phyloP scores from a whole-genome alignment of 2,113 vertebrate genomes.

The Psammodynastes pulverulentus region DNA sequence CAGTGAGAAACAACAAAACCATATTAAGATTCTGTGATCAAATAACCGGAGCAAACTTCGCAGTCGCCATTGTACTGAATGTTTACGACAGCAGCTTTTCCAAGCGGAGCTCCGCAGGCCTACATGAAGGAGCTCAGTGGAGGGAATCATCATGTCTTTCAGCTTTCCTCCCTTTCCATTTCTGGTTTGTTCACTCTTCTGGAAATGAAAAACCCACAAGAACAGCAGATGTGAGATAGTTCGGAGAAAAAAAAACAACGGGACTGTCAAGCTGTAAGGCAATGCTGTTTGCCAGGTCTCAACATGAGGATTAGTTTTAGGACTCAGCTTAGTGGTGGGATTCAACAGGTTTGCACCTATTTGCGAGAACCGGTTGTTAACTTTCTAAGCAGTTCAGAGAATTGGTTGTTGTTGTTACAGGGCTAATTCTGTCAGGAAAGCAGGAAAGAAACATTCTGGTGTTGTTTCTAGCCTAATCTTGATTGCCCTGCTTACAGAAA shows the following conservation, averaged over 20 bases:
- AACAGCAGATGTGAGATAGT: background rate
- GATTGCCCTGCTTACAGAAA: no score
- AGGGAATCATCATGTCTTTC: background rate
- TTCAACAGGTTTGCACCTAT: no score
- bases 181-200: slow-evolving; percentile 39
- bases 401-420: no score
- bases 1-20: slow-evolving; percentile 11
- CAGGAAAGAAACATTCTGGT: no score
- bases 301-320: background rate
- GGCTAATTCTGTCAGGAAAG: no score
- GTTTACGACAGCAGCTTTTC: slow-evolving; percentile 15
- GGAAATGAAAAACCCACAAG: background rate
- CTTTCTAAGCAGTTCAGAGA: no score
- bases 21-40: background rate
- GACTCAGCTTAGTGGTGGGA: no score
- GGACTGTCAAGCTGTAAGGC: background rate
- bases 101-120: background rate
- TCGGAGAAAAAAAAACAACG: slow-evolving; percentile 6
- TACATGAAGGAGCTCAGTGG: background rate
- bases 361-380: no score
- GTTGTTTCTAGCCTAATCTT: no score
- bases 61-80: background rate
- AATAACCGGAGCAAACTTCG: slow-evolving; percentile 6
- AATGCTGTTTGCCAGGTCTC: background rate
- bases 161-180: background rate